phyloP scores from a whole-genome alignment of 2,888 invertebrate genomes.

The Diarsia mendica region DNA sequence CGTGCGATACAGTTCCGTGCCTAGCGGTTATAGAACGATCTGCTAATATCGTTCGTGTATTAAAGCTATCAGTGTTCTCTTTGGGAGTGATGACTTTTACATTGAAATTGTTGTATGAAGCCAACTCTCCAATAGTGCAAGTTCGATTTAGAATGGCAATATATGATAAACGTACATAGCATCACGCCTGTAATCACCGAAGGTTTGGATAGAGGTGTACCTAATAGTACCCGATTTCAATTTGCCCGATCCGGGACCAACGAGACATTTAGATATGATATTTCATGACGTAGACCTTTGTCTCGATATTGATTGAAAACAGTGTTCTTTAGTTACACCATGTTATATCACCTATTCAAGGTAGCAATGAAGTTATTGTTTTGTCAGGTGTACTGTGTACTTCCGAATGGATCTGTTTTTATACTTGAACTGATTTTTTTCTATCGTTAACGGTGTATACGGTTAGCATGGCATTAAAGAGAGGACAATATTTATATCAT shows the following conservation, averaged over 20 bases:
- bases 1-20: conserved; percentile 71
- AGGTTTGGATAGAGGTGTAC: too few species aligned
- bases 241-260: too few species aligned
- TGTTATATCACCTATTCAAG: conserved; percentile 3
- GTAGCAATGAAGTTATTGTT: conserved; percentile 21
- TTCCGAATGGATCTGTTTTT: conserved; percentile 12
- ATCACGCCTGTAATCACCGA: too few species aligned
- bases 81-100: conserved; percentile 13
- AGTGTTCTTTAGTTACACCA: not conserved
- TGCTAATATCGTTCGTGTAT: conserved; percentile 31
- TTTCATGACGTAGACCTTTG: conserved; percentile 25
- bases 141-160: not conserved
- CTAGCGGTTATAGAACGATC: conserved; percentile 64
- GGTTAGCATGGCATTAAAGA: not conserved
- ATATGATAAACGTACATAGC: not conserved
- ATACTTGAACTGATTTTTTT: not conserved
- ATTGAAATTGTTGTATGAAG: conserved; percentile 14
- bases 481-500: not conserved
- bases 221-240: too few species aligned
- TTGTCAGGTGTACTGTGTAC: conserved; percentile 32
- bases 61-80: conserved; percentile 28
- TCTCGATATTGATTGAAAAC: conserved; percentile 14
- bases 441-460: not conserved
- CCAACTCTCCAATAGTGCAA: not conserved
- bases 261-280: too few species aligned